A percentile compares a stretch with the other conserved stretches of the same genome.
These are phyloP conservation scores for Ennomos fuscantarius DNA, from an alignment of 2,888 invertebrate species.

Conservation along the genomic window DNA sequence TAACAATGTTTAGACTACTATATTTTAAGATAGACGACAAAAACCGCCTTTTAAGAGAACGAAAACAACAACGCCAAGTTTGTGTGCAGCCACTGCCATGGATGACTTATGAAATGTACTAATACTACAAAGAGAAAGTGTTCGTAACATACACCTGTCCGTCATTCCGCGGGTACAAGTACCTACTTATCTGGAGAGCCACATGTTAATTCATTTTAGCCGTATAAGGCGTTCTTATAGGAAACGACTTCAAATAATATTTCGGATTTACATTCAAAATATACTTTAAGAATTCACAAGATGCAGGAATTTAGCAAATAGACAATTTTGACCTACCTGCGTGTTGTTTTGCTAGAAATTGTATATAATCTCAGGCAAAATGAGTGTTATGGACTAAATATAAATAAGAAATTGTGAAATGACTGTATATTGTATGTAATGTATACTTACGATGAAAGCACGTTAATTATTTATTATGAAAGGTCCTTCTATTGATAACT, in stretches of 20 bases:
- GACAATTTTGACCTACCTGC: neutral
- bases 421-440: no score
- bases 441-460: no score
- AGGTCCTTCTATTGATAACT: no score
- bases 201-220: constrained; percentile 13
- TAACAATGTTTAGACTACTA: no score
- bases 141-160: constrained; percentile 21
- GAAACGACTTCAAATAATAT: constrained; percentile 1
- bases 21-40: neutral
- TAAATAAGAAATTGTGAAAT: no score
- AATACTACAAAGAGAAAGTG: constrained; percentile 31
- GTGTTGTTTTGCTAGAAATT: neutral
- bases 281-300: constrained; percentile 8
- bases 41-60: neutral
- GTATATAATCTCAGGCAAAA: neutral
- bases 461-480: no score
- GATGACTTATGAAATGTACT: constrained; percentile 27
- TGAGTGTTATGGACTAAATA: no score
- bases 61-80: constrained; percentile 5
- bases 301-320: neutral
- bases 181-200: constrained; percentile 17
- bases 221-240: constrained; percentile 4
- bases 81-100: constrained; percentile 3
- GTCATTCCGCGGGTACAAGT: constrained; percentile 9
- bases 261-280: neutral